phyloP scores from a whole-genome alignment of 2,797 vertebrate genomes.

The Sebastes diploproa region DNA sequence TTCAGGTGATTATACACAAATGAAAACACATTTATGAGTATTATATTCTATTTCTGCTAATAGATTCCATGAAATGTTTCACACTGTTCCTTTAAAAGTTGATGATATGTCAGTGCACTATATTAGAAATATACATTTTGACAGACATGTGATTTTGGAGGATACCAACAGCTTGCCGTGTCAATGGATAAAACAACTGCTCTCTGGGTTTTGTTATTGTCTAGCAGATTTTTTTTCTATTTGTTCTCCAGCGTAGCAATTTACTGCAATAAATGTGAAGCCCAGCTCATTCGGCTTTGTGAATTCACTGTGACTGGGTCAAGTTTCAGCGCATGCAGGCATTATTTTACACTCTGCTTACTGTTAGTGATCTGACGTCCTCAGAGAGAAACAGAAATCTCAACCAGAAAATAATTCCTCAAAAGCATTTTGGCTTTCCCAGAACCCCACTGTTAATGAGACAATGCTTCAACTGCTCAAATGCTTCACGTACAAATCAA shows the following conservation, averaged over 20 bases:
- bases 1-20: no score
- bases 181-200: background rate
- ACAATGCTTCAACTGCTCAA: conserved; percentile 12
- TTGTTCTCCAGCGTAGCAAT: background rate
- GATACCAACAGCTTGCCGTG: background rate
- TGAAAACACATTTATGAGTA: no score
- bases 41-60: no score
- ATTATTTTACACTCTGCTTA: conserved; percentile 19
- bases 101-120: background rate
- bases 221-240: background rate
- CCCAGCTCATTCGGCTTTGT: background rate
- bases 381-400: conserved; percentile 25
- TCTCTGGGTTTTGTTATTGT: background rate
- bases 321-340: background rate
- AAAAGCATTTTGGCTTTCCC: conserved; percentile 27
- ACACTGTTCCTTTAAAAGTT: no score
- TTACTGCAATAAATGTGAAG: background rate
- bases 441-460: conserved; percentile 41
- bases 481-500: conserved; percentile 25
- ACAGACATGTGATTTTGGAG: background rate
- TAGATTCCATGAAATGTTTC: no score
- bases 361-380: conserved; percentile 13
- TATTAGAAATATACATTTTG: background rate
- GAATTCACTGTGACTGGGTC: background rate
- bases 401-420: conserved; percentile 34